Percentiles rank a stretch among this genome's conserved stretches.
phyloP scores from a whole-genome alignment of 2,113 vertebrate species.

The Entomyzon cyanotis region DNA sequence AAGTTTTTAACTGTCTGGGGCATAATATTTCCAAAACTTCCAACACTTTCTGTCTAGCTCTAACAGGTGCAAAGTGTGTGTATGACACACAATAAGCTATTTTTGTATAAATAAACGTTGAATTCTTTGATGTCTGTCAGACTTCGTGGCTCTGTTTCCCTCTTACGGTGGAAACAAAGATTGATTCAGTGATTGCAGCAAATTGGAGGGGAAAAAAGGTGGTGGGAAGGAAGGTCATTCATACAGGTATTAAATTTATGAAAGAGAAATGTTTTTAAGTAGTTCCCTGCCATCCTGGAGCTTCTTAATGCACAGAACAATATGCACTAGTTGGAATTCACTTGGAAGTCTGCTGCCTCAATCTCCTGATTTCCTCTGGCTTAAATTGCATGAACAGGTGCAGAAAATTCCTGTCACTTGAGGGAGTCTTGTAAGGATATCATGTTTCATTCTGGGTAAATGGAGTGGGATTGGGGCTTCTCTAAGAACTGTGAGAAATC shows the following conservation, averaged over 20 bases:
- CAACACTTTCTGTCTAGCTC: neutral
- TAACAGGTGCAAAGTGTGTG: neutral
- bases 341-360: neutral
- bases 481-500: neutral
- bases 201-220: fast-evolving
- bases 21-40: neutral
- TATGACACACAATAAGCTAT: neutral
- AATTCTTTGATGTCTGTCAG: neutral
- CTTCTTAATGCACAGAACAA: neutral
- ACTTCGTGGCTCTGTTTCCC: neutral
- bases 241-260: neutral
- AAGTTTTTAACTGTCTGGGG: neutral
- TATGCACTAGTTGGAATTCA: neutral
- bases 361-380: neutral
- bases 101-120: neutral
- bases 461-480: neutral
- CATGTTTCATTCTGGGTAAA: neutral
- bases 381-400: neutral
- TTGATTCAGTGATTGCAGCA: neutral
- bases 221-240: neutral
- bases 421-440: neutral
- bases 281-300: neutral
- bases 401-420: neutral
- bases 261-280: neutral
- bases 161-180: neutral